A percentile compares a stretch with the other conserved stretches of the same genome.
phyloP scores from a whole-genome alignment of 1,140 invertebrate genomes.

The Atta colombica region DNA sequence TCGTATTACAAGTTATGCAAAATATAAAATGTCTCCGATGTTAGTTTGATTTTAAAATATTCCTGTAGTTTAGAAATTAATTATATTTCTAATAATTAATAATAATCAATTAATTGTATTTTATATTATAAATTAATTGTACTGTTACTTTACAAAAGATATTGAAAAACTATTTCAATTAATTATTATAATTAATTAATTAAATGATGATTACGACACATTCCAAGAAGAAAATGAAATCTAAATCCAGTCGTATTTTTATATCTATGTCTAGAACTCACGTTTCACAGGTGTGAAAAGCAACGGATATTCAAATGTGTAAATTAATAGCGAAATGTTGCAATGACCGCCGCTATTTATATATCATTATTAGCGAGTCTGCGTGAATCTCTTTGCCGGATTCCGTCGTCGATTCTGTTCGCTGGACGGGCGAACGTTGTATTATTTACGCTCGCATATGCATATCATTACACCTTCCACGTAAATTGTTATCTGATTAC shows the following conservation, averaged over 20 bases:
- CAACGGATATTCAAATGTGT: background rate
- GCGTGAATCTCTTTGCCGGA: slow-evolving; percentile 3
- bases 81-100: background rate
- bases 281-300: background rate
- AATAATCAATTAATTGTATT: too few relatives aligned
- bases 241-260: background rate
- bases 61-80: background rate
- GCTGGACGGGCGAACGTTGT: background rate
- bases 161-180: background rate
- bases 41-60: background rate
- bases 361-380: background rate
- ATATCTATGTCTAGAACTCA: background rate
- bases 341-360: slow-evolving; percentile 2
- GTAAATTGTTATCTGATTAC: slow-evolving; percentile 48
- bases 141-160: background rate
- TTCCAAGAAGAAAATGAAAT: background rate
- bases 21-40: background rate
- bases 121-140: slow-evolving; percentile 11
- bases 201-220: background rate
- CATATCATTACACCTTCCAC: slow-evolving; percentile 40
- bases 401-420: background rate
- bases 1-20: background rate
- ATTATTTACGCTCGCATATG: slow-evolving; percentile 30
- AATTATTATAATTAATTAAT: background rate
- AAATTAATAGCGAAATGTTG: background rate